Evolutionary conservation across 1,140 invertebrate genomes (phyloP).

Genomic region (Brachionus plicatilis): DNA sequence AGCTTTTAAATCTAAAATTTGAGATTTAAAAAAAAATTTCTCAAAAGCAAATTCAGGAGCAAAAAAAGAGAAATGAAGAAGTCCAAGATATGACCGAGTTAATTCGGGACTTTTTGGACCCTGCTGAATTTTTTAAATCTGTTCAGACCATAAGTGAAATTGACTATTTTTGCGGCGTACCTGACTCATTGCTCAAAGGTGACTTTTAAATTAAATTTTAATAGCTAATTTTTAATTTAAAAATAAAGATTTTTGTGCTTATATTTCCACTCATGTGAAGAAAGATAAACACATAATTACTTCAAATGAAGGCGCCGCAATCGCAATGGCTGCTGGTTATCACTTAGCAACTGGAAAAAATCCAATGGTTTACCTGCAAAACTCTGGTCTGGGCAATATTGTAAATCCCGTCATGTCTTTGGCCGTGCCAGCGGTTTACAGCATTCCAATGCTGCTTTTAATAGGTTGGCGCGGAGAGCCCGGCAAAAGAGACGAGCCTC

Average conservation of each 20-base stretch:
- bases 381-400: conserved; percentile 58
- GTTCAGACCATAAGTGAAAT: conserved; percentile 47
- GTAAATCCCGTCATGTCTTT: conserved; percentile 58
- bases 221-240: not conserved
- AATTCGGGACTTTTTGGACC: conserved; percentile 50
- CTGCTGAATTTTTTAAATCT: conserved; percentile 47
- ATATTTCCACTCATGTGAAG: conserved; percentile 51
- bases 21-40: not conserved
- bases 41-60: conserved; percentile 16
- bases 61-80: conserved; percentile 46
- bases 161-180: conserved; percentile 57
- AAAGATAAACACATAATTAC: conserved; percentile 53
- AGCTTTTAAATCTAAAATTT: not conserved
- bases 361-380: conserved; percentile 57
- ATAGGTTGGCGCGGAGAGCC: conserved; percentile 58
- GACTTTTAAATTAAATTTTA: not conserved
- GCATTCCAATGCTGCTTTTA: conserved; percentile 57
- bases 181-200: conserved; percentile 59
- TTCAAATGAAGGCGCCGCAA: conserved; percentile 56
- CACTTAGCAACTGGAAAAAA: conserved; percentile 56
- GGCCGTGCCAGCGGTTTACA: conserved; percentile 54
- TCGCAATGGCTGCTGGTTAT: conserved; percentile 56
- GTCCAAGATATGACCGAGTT: conserved; percentile 48
- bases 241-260: conserved; percentile 57
- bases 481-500: conserved; percentile 59